These are phyloP conservation scores for Platichthys stellatus DNA, from an alignment of 2,113 vertebrate species.

Conservation along the genomic window DNA sequence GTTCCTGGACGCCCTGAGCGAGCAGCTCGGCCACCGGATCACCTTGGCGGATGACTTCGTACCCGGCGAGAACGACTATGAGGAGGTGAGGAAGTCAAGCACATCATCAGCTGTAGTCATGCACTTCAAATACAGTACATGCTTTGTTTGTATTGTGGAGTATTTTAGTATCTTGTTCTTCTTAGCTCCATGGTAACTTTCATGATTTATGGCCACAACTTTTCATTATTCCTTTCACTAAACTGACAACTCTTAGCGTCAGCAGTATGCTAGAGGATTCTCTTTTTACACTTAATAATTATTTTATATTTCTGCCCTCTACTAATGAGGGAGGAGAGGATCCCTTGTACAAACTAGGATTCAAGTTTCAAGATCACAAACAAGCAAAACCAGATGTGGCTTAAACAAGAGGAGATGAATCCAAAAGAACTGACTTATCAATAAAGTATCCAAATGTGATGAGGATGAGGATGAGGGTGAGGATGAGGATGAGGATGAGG, in stretches of 20 bases:
- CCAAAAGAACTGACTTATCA: too few species aligned
- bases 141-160: too few species aligned
- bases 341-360: too few species aligned
- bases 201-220: neutral
- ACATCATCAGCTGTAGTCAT: neutral
- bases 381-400: too few species aligned
- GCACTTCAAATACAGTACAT: neutral
- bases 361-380: too few species aligned
- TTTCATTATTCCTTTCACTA: neutral
- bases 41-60: conserved; percentile 91
- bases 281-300: too few species aligned
- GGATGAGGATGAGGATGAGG: too few species aligned
- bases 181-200: neutral
- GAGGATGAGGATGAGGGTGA: too few species aligned
- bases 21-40: conserved; percentile 92
- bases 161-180: neutral
- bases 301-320: too few species aligned
- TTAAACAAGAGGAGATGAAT: too few species aligned
- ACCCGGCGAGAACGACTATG: conserved; percentile 93
- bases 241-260: neutral
- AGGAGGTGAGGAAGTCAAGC: conserved; percentile 86
- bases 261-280: neutral
- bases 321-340: too few species aligned
- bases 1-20: conserved; percentile 93
- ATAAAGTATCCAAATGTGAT: too few species aligned